Evolutionary conservation across 2,888 invertebrate genomes (phyloP).

Genomic region (Prenolepis imparis): DNA sequence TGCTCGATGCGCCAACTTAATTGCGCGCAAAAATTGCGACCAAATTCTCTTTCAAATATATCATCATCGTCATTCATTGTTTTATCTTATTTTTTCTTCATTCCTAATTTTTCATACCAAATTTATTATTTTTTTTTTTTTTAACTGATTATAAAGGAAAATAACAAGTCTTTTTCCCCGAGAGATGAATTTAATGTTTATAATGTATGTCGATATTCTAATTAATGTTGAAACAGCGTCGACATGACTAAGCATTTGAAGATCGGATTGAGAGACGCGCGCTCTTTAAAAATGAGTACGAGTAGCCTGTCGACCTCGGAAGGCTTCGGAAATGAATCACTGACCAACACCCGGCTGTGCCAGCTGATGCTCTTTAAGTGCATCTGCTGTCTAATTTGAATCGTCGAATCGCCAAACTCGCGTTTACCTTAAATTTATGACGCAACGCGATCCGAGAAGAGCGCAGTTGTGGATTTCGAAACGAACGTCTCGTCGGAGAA

Average conservation of each 20-base stretch:
- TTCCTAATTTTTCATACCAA: slow-evolving; percentile 26
- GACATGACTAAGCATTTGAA: not conserved
- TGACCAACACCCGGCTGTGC: slow-evolving; percentile 73
- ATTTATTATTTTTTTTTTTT: too few relatives aligned
- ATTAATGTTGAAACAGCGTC: too few relatives aligned
- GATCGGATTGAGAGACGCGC: slow-evolving; percentile 15
- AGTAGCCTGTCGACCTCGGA: not conserved
- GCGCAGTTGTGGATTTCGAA: slow-evolving; percentile 1
- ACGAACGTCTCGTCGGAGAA: not conserved
- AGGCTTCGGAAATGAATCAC: slow-evolving; percentile 77
- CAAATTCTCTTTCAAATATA: not conserved
- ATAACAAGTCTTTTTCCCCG: not conserved
- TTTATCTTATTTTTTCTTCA: not conserved
- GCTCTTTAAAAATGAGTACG: not conserved
- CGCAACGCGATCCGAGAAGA: slow-evolving; percentile 17
- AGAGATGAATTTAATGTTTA: too few relatives aligned
- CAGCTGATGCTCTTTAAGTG: slow-evolving; percentile 82
- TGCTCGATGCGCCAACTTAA: not conserved
- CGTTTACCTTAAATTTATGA: slow-evolving; percentile 70
- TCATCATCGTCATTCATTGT: not conserved
- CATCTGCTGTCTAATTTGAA: slow-evolving; percentile 81
- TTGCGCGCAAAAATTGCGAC: not conserved
- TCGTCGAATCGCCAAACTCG: slow-evolving; percentile 49
- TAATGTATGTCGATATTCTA: too few relatives aligned
- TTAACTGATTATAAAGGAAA: too few relatives aligned